Base-by-base conservation (phyloP, 1,140 invertebrate species). In the Drosophila nannoptera region DNA sequence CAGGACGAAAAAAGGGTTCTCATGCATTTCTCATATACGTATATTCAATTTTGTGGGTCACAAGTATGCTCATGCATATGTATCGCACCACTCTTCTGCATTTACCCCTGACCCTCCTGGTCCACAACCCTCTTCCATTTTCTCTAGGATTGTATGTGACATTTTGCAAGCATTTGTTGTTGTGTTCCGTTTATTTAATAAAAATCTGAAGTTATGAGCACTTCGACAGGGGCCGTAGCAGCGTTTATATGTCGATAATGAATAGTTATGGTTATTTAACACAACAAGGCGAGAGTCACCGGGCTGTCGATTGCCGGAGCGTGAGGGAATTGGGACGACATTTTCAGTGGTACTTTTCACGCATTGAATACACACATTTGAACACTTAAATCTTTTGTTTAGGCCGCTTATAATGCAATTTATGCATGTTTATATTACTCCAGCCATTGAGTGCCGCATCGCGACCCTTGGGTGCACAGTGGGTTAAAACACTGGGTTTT, bases 191-290 rank as follows among this genome's bases (percentile, higher is more conserved):
- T 70, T 77, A 86, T 84, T 84, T 84, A 81, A 84, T 86, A 83
- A 86, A 84, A 84, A 81, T 86, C 72, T 86, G 65, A 86, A 86
- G 74, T 86, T 86, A 86, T 81, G 81, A 86, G 73, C 78, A 72
- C 55, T 56, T 38, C 16, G 38, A 48, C 32, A 48, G 66, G 67
- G 62, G 59, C 59, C 31, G 66, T 35, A 66, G 48, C 60, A 63
- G 69, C 75, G 69, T 78, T 87, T 75, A 87, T 87, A 75, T 73
- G 68, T 73, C 84, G 77, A 87, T 87, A 87, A 87, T 87, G 86
- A 87, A 87, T 87, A 88, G 84, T 87, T 87, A 87, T 87, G 75
- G 77, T 64, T 66, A 62, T 76, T 74, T 68, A 73, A 73, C 56
- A 61, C 35, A 38, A 7, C 22, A 22, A 22, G 22, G 22, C 22